Base-by-base conservation (phyloP, 2,888 invertebrate genomes). In the Mimas tiliae region DNA sequence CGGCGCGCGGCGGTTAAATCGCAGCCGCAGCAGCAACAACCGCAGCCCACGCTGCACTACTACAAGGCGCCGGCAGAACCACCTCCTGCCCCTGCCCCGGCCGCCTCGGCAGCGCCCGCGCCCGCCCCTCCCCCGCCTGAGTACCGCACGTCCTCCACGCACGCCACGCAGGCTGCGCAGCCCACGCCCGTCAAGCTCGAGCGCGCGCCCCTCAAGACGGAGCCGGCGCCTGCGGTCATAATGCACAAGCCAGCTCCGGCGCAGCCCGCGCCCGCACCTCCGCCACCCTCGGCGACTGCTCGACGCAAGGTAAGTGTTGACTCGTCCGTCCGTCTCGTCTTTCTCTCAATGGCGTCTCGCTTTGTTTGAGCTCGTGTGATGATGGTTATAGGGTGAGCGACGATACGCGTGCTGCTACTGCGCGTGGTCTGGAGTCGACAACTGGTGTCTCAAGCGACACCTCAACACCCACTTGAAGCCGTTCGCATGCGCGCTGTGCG, bases 381-480 rank as follows among this genome's bases (percentile, higher is more conserved):
- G 8, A 51, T 14, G 27, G 27, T 0, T 34, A 81, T 86, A 95
- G 88, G 95, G 95, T 63, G 96, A 96, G 83, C 95, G 96, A 77
- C 95, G 97, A 75, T 97, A 96, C 90, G 96, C 96, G 74, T 98
- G 98, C 90, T 97, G 97, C 85, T 98, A 97, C 86, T 98, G 98
- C 89, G 95, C 98, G 27, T 98, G 98, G 98, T 97, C 97, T 50
- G 98, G 98, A 27, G 97, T 97, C 67, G 98, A 98, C 91, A 98
- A 98, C 87, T 98, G 98, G 98, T 98, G 98, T 81, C 94, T 98
- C 69, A 98, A 98, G 88, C 95, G 98, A 62, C 98, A 98, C 87
- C 95, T 98, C 80, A 98, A 98, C 93, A 98, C 98, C 47, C 98
- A 98, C 88, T 95, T 98, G 84, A 98, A 98, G 90, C 98, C 98